Evolutionary conservation across 2,797 vertebrate genomes (phyloP), one percentile per base, ranked within the genome.

Genomic region (Rachycentron canadum): DNA sequence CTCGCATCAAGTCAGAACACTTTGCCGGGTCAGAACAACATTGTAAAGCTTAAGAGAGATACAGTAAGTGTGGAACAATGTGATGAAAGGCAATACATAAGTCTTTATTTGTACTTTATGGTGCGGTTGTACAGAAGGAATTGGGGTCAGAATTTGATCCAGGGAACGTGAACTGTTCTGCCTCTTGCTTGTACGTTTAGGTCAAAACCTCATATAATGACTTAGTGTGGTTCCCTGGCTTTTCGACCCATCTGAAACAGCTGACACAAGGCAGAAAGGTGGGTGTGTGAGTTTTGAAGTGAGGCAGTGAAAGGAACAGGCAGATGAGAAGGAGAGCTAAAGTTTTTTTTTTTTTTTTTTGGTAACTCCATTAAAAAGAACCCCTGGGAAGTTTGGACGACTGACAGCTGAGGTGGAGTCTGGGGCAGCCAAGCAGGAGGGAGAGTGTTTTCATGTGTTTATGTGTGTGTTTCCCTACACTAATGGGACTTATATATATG

Each of bases 361-460:
- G 76, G 79, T 84, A 84, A 77, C 78, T 90, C 84, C 76, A 83
- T 90, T 91, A 84, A 92, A 92, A 76, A 58, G 86, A 86, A 88
- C 88, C 90, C 92, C 88, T 91, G 89, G 91, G 89, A 91, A 86
- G 84, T 83, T 88, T 92, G 88, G 92, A 87, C 71, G 10, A 79
- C 83, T 84, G 91, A 92, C 91, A 92, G 89, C 87, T 89, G 85
- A 91, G 89, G 89, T 92, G 89, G 92, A 94, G 87, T 79, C 79
- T 69, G 32, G 83, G 79, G 84, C 81, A 85, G 83, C 81, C 57
- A 78, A 85, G 91, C 84, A 77, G 86, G 82, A 86, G 89, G 86
- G 84, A 86, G 68, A 89, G 74, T 88, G 89, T 93, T 92, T 93
- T 92, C 78, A 84, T 90, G 86, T 91, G 88, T 93, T 93, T 91